Base-by-base conservation (phyloP, 2,888 invertebrate genomes). In the Pristionchus japonicus region DNA sequence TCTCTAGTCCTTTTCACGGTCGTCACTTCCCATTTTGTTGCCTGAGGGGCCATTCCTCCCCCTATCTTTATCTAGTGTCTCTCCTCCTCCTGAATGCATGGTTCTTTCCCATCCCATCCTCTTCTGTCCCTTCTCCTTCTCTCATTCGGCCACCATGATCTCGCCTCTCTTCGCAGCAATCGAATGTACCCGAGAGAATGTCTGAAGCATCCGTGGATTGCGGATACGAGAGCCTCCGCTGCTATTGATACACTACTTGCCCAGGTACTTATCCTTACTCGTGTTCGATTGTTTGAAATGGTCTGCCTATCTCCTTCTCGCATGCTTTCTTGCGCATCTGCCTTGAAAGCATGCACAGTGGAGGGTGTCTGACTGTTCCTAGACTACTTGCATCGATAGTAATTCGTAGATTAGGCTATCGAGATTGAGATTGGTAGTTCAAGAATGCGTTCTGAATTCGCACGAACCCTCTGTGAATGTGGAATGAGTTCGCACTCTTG, bases 181-280 rank as follows among this genome's bases (percentile, higher is more conserved):
- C 90, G 94, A 74, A 94, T 94, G 93, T 91, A 93, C 64, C 94
- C 94, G 34, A 88, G 90, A 64, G 93, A 93, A 74, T 94, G 94
- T 88, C 90, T 94, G 61, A 87, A 90, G 85, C 94, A 94, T 88
- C 92, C 92, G n/a, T 94, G 94, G 94, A 92, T 94, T 70, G 89
- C 91, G 9, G 89, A 89, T 64, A 91, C 91, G 40, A 91, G 91
- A 37, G 91, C 91, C 88, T 90, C 91, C 37, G 92, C 93, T 17
- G 67, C 89, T 20, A 89, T 89, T 52, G 90, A 82, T 27, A 85
- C 85, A 0, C 85, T 85, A 1, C 85, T 85, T 15, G 57, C 57
- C 15, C 61, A 85, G 85, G 85, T 85, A 64, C 37, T 27, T 64
- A 31, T 64, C 15, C 64, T 13, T 31, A 9, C 31, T 64, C n/a